Conservation (phyloP, 1,140 invertebrate species). For the Pseudomyrmex flavicornis region DNA sequence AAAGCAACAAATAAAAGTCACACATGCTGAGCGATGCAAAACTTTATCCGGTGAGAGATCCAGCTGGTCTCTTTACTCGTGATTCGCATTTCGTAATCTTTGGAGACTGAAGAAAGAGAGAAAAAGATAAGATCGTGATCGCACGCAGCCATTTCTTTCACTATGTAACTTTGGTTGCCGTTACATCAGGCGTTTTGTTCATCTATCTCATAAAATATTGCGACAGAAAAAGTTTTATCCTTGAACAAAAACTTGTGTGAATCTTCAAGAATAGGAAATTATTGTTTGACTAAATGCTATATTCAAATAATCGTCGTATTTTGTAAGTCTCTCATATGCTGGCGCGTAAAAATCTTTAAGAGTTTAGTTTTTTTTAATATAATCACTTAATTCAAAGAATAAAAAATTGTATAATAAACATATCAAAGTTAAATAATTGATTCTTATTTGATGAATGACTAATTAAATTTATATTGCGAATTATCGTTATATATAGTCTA, state of each 20-base stretch:
- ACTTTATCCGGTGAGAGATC: conserved; percentile 42
- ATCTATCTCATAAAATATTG: too few relatives aligned
- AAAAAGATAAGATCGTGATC: not conserved
- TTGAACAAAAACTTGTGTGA: not conserved
- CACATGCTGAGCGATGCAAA: not conserved
- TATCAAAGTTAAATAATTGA: too few relatives aligned
- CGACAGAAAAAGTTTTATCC: not conserved
- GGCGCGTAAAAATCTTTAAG: not conserved
- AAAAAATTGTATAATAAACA: too few relatives aligned
- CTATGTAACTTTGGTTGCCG: conserved; percentile 48
- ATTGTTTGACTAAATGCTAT: too few relatives aligned
- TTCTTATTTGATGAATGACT: not conserved
- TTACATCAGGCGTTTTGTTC: conserved; percentile 24
- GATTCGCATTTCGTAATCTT: conserved; percentile 52
- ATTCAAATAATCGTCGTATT: not conserved
- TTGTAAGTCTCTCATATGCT: not conserved
- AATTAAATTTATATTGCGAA: not conserved
- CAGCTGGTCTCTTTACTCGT: conserved; percentile 20
- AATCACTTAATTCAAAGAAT: not conserved
- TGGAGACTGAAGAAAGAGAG: not conserved
- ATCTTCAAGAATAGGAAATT: too few relatives aligned
- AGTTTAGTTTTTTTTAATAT: conserved; percentile 4
- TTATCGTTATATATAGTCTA: not conserved
- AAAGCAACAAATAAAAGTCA: conserved; percentile 16
- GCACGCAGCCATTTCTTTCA: not conserved